Percentiles rank a stretch among this genome's conserved stretches.
Conservation (phyloP, 2,888 invertebrate genomes). For the Copidosoma aretas region DNA sequence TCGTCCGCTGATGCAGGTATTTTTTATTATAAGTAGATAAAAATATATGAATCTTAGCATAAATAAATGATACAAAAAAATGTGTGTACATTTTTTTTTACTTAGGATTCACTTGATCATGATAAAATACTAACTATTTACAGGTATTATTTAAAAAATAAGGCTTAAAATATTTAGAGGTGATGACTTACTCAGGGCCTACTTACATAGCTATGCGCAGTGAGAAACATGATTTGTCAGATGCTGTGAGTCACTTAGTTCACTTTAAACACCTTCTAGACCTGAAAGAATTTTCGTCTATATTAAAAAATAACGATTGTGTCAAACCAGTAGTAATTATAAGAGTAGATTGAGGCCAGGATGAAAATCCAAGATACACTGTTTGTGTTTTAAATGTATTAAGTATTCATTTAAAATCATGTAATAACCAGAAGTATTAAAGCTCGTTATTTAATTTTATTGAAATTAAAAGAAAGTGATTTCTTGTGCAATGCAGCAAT, state of each 20-base stretch:
- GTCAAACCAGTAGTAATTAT: neutral
- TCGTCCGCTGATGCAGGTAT: slow-evolving; percentile 23
- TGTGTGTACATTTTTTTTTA: too few species aligned
- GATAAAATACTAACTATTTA: too few species aligned
- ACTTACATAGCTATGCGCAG: slow-evolving; percentile 56
- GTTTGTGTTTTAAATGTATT: neutral
- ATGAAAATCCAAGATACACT: neutral
- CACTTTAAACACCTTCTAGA: neutral
- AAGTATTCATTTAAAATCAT: neutral
- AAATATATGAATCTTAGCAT: too few species aligned
- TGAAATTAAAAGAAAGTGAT: too few species aligned
- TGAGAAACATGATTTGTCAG: slow-evolving; percentile 49
- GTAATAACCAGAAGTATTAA: slow-evolving; percentile 18
- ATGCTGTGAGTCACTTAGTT: slow-evolving; percentile 42
- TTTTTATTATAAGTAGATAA: too few species aligned
- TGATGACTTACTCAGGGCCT: slow-evolving; percentile 59
- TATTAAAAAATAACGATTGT: neutral
- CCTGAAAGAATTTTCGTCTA: neutral
- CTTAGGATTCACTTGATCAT: too few species aligned
- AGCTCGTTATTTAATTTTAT: slow-evolving; percentile 42
- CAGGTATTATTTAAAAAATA: too few species aligned
- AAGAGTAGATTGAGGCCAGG: neutral
- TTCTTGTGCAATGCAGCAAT: slow-evolving; percentile 37
- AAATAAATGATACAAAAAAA: too few species aligned
- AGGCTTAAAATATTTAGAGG: slow-evolving; percentile 50